These are phyloP conservation scores for Cataglyphis altisquamis DNA, from an alignment of 2,888 invertebrate genomes.

Conservation along the genomic window DNA sequence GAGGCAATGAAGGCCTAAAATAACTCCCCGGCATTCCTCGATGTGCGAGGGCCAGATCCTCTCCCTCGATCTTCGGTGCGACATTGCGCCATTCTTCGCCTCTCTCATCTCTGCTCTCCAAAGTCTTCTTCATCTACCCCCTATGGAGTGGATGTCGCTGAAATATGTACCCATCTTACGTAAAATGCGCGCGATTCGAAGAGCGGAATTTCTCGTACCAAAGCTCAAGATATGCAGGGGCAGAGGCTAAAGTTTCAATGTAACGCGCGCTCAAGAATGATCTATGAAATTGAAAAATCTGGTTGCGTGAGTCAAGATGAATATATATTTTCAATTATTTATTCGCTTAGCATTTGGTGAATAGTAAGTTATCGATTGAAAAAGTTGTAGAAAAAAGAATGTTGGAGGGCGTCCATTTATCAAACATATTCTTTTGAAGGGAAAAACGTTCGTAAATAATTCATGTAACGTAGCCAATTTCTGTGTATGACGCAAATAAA, in stretches of 20 bases:
- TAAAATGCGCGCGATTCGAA: conserved; percentile 69
- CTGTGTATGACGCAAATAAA: neutral
- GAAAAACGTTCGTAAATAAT: conserved; percentile 29
- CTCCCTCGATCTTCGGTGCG: conserved; percentile 52
- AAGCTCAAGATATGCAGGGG: neutral
- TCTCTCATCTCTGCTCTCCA: conserved; percentile 59
- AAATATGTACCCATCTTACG: conserved; percentile 76
- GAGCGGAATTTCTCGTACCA: conserved; percentile 64
- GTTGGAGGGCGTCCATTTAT: neutral
- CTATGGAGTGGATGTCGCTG: conserved; percentile 70
- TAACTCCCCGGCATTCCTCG: conserved; percentile 80
- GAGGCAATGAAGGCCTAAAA: conserved; percentile 77
- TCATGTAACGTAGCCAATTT: conserved; percentile 6
- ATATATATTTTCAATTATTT: conserved; percentile 7
- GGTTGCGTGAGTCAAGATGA: neutral
- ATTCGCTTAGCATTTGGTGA: neutral
- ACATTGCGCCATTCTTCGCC: conserved; percentile 54
- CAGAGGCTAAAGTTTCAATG: neutral
- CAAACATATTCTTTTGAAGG: neutral
- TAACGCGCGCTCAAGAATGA: neutral
- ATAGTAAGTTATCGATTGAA: conserved; percentile 4
- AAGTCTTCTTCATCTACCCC: conserved; percentile 65
- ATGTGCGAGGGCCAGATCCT: conserved; percentile 49
- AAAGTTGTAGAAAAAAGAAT: neutral
- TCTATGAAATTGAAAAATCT: conserved; percentile 1